phyloP scores from a whole-genome alignment of 2,888 invertebrate species.

The Pogonocherus hispidulus region DNA sequence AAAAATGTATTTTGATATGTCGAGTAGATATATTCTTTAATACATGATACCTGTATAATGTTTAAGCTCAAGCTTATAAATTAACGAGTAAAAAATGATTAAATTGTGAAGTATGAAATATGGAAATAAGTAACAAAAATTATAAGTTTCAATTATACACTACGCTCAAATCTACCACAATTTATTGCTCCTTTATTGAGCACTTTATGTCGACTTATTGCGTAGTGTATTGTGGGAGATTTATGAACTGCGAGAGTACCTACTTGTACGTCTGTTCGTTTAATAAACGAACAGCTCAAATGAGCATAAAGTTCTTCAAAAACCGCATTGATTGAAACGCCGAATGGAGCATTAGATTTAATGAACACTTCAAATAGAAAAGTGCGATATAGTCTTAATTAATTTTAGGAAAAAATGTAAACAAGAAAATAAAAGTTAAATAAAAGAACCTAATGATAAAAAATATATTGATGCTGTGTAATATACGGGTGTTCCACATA shows the following conservation, averaged over 20 bases:
- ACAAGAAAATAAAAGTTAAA: too few species aligned
- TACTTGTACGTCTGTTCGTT: slow-evolving; percentile 24
- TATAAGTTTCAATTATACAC: not conserved
- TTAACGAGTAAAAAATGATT: too few species aligned
- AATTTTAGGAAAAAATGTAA: too few species aligned
- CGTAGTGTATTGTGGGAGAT: slow-evolving; percentile 14
- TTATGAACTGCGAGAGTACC: slow-evolving; percentile 14
- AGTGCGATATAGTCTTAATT: too few species aligned
- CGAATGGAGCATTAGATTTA: not conserved
- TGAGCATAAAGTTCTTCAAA: slow-evolving; percentile 17
- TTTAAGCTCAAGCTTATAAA: too few species aligned
- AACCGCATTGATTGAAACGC: slow-evolving; percentile 13
- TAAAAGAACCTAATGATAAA: too few species aligned
- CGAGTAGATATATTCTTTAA: too few species aligned
- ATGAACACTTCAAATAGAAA: too few species aligned
- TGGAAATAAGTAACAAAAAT: not conserved
- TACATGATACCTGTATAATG: too few species aligned
- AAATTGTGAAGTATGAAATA: not conserved
- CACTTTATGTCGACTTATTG: slow-evolving; percentile 23
- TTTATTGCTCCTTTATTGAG: slow-evolving; percentile 20
- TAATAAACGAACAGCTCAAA: slow-evolving; percentile 19
- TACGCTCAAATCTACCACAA: slow-evolving; percentile 6
- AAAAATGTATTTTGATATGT: too few species aligned
- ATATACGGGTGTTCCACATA: too few species aligned
- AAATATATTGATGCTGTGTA: too few species aligned